phyloP scores from a whole-genome alignment of 1,140 invertebrate genomes.

The Hyles euphorbiae region DNA sequence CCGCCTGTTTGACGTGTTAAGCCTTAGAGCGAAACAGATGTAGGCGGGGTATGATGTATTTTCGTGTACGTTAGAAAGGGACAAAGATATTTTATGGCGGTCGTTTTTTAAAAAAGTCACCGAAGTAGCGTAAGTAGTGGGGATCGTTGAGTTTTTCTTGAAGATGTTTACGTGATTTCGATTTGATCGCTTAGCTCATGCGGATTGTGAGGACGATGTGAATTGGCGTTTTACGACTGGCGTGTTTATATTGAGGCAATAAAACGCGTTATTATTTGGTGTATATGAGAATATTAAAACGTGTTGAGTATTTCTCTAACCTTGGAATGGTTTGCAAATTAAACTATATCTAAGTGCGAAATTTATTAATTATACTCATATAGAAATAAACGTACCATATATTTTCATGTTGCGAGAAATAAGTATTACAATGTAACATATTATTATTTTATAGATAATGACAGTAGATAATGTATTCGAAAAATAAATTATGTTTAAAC shows the following conservation, averaged over 20 bases:
- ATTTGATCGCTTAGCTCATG: conserved; percentile 63
- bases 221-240: conserved; percentile 36
- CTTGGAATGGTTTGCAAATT: too few relatives aligned
- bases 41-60: conserved; percentile 5
- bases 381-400: too few relatives aligned
- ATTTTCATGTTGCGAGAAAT: too few relatives aligned
- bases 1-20: conserved; percentile 61
- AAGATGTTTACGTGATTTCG: conserved; percentile 72
- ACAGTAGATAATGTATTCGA: too few relatives aligned
- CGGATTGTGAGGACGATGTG: conserved; percentile 27
- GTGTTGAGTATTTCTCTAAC: too few relatives aligned
- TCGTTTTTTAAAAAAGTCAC: conserved; percentile 68
- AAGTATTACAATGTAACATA: too few relatives aligned
- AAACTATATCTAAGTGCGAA: too few relatives aligned
- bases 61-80: conserved; percentile 26
- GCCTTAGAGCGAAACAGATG: conserved; percentile 53
- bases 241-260: background rate
- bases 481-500: too few relatives aligned
- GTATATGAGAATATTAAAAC: too few relatives aligned
- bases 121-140: conserved; percentile 69
- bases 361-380: too few relatives aligned
- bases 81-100: conserved; percentile 41
- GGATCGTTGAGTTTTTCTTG: conserved; percentile 73
- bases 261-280: conserved; percentile 1
- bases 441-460: too few relatives aligned